A percentile compares a stretch with the other conserved stretches of the same genome.
Conservation (phyloP, 2,888 invertebrate species). For the Drosophila meridionalis region DNA sequence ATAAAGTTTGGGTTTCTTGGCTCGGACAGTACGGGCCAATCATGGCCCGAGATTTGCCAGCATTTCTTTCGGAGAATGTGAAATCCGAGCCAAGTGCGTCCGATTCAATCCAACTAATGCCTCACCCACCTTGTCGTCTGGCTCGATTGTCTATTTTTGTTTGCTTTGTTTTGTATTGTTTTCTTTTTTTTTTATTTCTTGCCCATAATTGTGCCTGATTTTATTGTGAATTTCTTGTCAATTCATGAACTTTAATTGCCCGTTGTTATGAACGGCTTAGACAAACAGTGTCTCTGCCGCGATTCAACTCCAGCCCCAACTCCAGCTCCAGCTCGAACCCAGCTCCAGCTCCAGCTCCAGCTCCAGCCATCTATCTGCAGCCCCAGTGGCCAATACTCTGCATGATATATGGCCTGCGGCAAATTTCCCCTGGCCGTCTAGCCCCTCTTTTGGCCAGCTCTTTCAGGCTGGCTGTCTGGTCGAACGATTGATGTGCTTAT, state of each 20-base stretch:
- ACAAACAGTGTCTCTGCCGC: neutral
- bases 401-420: conserved; percentile 74
- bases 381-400: conserved; percentile 51
- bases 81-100: conserved; percentile 43
- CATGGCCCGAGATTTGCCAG: conserved; percentile 51
- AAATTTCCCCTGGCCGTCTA: conserved; percentile 31
- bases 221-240: conserved; percentile 72
- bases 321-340: neutral
- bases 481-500: conserved; percentile 77
- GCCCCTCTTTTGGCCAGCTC: neutral
- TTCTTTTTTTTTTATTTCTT: conserved; percentile 11
- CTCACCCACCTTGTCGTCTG: conserved; percentile 62
- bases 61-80: conserved; percentile 61
- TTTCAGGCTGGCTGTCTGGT: conserved; percentile 58
- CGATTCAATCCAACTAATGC: conserved; percentile 31
- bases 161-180: conserved; percentile 4
- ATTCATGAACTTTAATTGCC: conserved; percentile 75
- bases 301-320: neutral
- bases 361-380: conserved; percentile 5
- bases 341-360: conserved; percentile 6
- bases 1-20: conserved; percentile 20
- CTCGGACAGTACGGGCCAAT: conserved; percentile 48
- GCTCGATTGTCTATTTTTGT: conserved; percentile 26
- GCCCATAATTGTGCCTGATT: conserved; percentile 52
- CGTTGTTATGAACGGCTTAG: conserved; percentile 55